Percentiles rank a stretch among this genome's conserved stretches.
phyloP scores from a whole-genome alignment of 2,797 vertebrate species.

The Halcyon chelicuti region DNA sequence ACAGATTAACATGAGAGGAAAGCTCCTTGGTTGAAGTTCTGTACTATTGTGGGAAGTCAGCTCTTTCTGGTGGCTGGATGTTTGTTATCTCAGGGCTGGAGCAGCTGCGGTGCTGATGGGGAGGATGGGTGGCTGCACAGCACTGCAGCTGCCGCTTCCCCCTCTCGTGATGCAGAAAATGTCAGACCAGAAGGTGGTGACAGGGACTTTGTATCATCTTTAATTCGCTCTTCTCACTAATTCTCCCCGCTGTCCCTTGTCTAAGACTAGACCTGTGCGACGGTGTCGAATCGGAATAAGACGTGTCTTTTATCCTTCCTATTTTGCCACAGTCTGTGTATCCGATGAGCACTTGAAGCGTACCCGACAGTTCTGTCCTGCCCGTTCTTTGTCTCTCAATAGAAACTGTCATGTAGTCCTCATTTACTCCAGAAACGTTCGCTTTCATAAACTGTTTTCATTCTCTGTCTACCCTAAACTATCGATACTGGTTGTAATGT shows the following conservation, averaged over 20 bases:
- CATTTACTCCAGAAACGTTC: background rate
- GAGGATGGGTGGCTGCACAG: background rate
- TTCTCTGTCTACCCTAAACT: background rate
- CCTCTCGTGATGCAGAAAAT: background rate
- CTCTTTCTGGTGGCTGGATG: background rate
- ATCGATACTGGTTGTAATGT: background rate
- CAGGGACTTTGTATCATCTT: background rate
- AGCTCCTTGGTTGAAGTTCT: background rate
- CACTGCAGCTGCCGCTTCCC: slow-evolving; percentile 1
- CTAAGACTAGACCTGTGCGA: background rate
- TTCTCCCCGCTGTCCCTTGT: background rate
- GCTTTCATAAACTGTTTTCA: background rate
- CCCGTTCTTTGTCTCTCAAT: background rate
- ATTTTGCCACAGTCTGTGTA: background rate
- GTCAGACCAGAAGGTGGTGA: background rate
- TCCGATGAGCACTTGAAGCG: background rate
- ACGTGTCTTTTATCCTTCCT: background rate
- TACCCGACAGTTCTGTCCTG: background rate
- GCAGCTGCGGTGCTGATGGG: slow-evolving; percentile 27
- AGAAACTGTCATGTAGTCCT: background rate
- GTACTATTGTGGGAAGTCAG: background rate
- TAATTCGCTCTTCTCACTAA: background rate
- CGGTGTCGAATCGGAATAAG: background rate
- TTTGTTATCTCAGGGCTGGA: background rate
- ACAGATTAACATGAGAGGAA: background rate